Evolutionary conservation across 1,140 invertebrate genomes (phyloP), one percentile per base, ranked within the genome.

Genomic region (Drosophila lini): DNA sequence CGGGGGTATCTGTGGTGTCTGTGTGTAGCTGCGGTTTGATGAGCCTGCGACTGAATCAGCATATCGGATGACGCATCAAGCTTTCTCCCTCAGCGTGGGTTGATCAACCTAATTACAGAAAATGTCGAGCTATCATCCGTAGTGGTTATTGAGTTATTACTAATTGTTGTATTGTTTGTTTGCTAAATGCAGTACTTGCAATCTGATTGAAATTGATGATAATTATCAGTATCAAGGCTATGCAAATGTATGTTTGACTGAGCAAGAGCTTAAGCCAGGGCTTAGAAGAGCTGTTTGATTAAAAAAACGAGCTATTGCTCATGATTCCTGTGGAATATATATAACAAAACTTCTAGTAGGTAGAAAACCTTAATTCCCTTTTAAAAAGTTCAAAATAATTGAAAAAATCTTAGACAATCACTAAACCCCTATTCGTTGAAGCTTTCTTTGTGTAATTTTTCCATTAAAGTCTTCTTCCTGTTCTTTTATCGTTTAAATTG

Each of bases 11-110:
- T 3, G 13, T 25, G 31, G 32, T 47, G 13, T 15, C 44, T 6
- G 32, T 45, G 31, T 44, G 34, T 41, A 22, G 19, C 36, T 69
- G 65, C 47, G 65, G 65, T 44, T 8, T 34, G 64, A 68, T 36
- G 60, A 52, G 61, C 47, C 65, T 53, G 62, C 62, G 8, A 69
- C 65, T 53, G 65, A 67, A 67, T 69, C 47, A 67, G 61, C 61
- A 69, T 67, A 69, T 69, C 22, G 48, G 25, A 45, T 55, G 65
- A 67, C 40, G 61, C 65, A 55, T 34, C 42, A 40, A 53, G 48
- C 65, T 69, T 69, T 69, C 65, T 38, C 65, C 61, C 61, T 36
- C 25, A 38, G 13, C 52, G 47, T 38, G 47, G 45, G 22, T 50
- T 38, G 40, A 42, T 38, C 47, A 68, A 68, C 65, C 65, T 69